phyloP scores from a whole-genome alignment of 2,888 invertebrate genomes.

The Ditula angustiorana region DNA sequence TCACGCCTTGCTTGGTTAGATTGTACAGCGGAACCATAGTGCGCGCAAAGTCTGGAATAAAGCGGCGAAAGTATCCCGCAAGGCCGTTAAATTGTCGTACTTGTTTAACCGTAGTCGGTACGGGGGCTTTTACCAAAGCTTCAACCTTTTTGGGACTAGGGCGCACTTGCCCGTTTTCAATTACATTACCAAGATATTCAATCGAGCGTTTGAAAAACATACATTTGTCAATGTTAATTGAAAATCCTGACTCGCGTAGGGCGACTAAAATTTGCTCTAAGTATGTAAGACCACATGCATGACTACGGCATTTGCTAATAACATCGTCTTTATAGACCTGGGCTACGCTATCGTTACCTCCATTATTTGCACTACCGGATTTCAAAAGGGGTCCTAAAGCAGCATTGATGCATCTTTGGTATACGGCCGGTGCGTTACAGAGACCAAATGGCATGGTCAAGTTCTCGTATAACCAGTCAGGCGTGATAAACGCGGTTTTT shows the following conservation, averaged over 20 bases:
- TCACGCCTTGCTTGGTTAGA: constrained; percentile 43
- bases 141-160: constrained; percentile 50
- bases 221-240: constrained; percentile 24
- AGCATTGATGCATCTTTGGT: constrained; percentile 18
- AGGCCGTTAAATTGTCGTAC: constrained; percentile 46
- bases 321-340: constrained; percentile 20
- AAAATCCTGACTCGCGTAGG: constrained; percentile 48
- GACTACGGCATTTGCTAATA: constrained; percentile 41
- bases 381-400: constrained; percentile 14
- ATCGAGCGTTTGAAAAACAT: constrained; percentile 29
- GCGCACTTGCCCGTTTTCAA: constrained; percentile 43
- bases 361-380: not conserved
- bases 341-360: constrained; percentile 4
- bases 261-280: constrained; percentile 46
- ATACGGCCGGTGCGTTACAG: constrained; percentile 22
- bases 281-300: constrained; percentile 38
- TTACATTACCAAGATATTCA: constrained; percentile 26
- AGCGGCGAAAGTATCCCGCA: constrained; percentile 43
- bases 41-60: constrained; percentile 45
- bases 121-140: constrained; percentile 48
- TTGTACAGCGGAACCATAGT: constrained; percentile 44
- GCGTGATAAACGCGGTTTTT: constrained; percentile 23
- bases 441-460: constrained; percentile 28
- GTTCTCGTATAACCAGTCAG: constrained; percentile 17
- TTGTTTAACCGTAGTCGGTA: constrained; percentile 47